Evolutionary conservation across 2,888 invertebrate genomes (phyloP).

Genomic region (Tridacna gigas): DNA sequence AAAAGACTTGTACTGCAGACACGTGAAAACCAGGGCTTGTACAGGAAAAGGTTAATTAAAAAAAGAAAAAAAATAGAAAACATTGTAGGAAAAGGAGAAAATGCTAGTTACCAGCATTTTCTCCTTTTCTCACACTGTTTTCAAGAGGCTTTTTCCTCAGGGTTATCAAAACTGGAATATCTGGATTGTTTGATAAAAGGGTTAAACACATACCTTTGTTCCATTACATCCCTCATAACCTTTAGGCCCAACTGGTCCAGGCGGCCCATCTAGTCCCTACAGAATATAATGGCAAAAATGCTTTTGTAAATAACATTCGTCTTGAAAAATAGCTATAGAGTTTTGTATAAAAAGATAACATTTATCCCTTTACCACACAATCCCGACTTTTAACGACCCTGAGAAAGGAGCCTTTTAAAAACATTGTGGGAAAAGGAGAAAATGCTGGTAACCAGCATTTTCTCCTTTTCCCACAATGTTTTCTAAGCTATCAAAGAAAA

Average conservation of each 20-base stretch:
- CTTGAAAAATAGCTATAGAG: no score
- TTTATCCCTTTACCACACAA: not conserved
- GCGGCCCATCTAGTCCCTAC: slow-evolving; percentile 81
- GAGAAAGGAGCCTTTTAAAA: no score
- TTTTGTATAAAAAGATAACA: not conserved
- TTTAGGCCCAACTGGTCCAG: slow-evolving; percentile 78
- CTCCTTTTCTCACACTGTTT: not conserved
- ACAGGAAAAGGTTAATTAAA: no score
- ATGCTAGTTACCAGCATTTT: not conserved
- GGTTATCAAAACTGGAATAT: not conserved
- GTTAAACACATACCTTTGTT: slow-evolving; percentile 76
- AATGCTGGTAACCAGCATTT: not conserved
- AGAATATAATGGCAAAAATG: no score
- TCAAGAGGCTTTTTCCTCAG: not conserved
- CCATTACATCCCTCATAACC: slow-evolving; percentile 84
- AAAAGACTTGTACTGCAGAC: no score
- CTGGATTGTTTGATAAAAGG: not conserved
- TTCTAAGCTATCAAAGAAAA: no score
- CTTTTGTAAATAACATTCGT: no score
- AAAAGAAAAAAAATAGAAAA: no score
- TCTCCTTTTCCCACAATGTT: not conserved
- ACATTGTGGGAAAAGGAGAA: not conserved
- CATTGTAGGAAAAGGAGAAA: no score
- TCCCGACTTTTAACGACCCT: no score
- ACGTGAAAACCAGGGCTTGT: no score